A percentile compares a stretch with the other conserved stretches of the same genome.
phyloP scores from a whole-genome alignment of 2,888 invertebrate genomes.

The Eristalis arbustorum region DNA sequence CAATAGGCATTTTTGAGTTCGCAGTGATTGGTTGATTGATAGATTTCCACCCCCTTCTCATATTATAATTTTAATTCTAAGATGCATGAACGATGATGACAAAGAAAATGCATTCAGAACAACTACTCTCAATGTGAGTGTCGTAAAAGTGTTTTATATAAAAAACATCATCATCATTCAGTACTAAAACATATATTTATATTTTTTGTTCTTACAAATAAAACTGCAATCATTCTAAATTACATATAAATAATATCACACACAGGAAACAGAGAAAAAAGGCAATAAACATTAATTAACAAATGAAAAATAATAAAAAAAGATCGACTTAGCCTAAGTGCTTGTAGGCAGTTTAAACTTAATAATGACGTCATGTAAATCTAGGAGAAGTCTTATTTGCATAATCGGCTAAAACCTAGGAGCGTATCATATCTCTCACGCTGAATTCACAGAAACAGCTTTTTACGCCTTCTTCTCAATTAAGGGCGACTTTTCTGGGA shows the following conservation, averaged over 20 bases:
- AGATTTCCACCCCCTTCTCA: too few relatives aligned
- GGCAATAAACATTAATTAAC: not conserved
- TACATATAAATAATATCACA: constrained; percentile 3
- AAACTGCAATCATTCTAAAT: not conserved
- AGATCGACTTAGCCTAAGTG: not conserved
- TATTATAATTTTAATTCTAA: too few relatives aligned
- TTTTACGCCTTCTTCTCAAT: constrained; percentile 30
- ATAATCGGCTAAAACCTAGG: not conserved
- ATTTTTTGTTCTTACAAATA: not conserved
- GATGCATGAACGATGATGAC: too few relatives aligned
- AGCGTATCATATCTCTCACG: not conserved
- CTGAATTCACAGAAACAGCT: not conserved
- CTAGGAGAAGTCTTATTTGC: constrained; percentile 23
- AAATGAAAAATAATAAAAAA: not conserved
- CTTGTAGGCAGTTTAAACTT: not conserved
- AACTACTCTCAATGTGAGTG: too few relatives aligned
- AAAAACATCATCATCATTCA: not conserved
- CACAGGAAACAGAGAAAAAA: not conserved
- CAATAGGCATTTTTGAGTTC: too few relatives aligned
- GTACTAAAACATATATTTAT: not conserved
- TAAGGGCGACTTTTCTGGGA: constrained; percentile 36
- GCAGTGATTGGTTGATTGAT: too few relatives aligned
- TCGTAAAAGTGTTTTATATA: not conserved
- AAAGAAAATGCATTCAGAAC: too few relatives aligned
- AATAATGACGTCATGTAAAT: constrained; percentile 1